These are phyloP conservation scores for Fistularia commersonii DNA, from an alignment of 2,797 vertebrate species.

Conservation along the genomic window DNA sequence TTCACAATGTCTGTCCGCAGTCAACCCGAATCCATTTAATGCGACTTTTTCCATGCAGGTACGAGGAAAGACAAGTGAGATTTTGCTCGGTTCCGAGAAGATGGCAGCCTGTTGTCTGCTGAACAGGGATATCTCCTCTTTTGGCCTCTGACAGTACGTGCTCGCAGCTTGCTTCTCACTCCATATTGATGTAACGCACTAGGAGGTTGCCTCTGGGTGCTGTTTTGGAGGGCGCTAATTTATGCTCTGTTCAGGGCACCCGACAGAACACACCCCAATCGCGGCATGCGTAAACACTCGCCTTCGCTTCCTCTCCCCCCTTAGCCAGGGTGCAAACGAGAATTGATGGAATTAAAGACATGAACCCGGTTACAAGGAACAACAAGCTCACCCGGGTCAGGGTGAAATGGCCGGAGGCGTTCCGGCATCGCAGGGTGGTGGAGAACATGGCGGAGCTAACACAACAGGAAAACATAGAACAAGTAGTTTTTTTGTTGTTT, in stretches of 20 bases:
- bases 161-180: conserved; percentile 75
- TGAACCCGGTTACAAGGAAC: conserved; percentile 34
- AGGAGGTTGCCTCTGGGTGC: conserved; percentile 65
- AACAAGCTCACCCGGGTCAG: conserved; percentile 57
- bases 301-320: conserved; percentile 60
- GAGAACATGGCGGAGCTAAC: conserved; percentile 41
- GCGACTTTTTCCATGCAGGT: too few species aligned
- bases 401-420: conserved; percentile 69
- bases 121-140: conserved; percentile 67
- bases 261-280: conserved; percentile 57
- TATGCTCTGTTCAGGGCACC: conserved; percentile 69
- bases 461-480: conserved; percentile 34
- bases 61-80: too few species aligned
- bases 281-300: conserved; percentile 66
- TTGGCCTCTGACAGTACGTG: conserved; percentile 69
- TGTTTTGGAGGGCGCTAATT: conserved; percentile 72
- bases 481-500: conserved; percentile 32
- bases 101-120: conserved; percentile 50
- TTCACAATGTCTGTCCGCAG: too few species aligned
- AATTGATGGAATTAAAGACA: conserved; percentile 62
- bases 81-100: too few species aligned
- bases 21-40: too few species aligned
- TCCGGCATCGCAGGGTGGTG: conserved; percentile 26
- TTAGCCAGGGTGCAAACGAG: conserved; percentile 69
- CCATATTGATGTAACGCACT: conserved; percentile 74